Percentiles rank a stretch among this genome's conserved stretches.
These are phyloP conservation scores for Aphelenchoides bicaudatus DNA, from an alignment of 2,888 invertebrate species.

Conservation along the genomic window DNA sequence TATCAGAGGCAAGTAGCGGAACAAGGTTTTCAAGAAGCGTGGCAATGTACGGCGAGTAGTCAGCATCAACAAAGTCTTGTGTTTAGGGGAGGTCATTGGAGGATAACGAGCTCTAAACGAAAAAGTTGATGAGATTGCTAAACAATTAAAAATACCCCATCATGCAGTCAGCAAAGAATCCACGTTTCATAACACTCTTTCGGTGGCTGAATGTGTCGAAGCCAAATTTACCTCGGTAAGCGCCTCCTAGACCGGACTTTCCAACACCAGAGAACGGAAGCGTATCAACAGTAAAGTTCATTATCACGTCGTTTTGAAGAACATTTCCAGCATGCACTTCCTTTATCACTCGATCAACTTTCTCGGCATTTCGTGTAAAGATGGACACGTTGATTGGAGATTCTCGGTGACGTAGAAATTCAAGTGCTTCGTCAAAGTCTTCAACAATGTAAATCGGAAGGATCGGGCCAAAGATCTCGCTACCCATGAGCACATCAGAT, in stretches of 20 bases:
- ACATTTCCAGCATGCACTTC: slow-evolving; percentile 75
- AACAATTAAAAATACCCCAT: too few relatives aligned
- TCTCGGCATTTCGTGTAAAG: slow-evolving; percentile 73
- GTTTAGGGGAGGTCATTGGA: slow-evolving; percentile 1
- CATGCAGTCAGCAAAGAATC: slow-evolving; percentile 53
- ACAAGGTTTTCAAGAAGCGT: too few relatives aligned
- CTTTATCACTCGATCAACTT: slow-evolving; percentile 64
- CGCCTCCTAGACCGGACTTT: slow-evolving; percentile 36
- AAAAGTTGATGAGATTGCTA: too few relatives aligned
- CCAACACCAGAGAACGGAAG: slow-evolving; percentile 94
- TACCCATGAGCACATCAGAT: slow-evolving; percentile 69
- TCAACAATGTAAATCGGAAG: slow-evolving; percentile 81
- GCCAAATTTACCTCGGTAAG: slow-evolving; percentile 78
- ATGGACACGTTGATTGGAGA: slow-evolving; percentile 85
- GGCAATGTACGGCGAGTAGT: slow-evolving; percentile 6
- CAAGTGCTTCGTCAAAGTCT: slow-evolving; percentile 83
- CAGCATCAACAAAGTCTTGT: not conserved
- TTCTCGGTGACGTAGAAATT: slow-evolving; percentile 71
- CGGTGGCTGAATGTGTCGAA: slow-evolving; percentile 92
- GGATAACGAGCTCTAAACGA: slow-evolving; percentile 11
- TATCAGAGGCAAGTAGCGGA: not conserved
- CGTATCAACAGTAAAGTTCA: slow-evolving; percentile 74
- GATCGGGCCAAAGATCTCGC: slow-evolving; percentile 95
- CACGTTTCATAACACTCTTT: slow-evolving; percentile 70
- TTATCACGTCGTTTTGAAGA: slow-evolving; percentile 78